These are phyloP conservation scores for Platerodrilus igneus DNA, from an alignment of 2,888 invertebrate species.

Conservation along the genomic window DNA sequence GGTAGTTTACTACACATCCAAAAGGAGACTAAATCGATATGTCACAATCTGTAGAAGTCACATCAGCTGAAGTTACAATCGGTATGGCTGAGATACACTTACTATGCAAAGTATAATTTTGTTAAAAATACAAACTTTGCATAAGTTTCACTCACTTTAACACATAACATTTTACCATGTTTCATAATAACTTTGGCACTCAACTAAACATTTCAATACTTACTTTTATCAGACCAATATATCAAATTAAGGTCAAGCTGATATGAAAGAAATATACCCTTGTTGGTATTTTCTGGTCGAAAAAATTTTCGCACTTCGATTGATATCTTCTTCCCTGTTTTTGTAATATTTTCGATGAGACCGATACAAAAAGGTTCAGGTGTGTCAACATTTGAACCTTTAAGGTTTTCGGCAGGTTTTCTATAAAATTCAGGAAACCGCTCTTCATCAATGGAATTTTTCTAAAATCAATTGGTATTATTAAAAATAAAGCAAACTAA, in stretches of 20 bases:
- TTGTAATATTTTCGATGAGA: conserved; percentile 59
- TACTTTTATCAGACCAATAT: conserved; percentile 74
- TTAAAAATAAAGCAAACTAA: conserved; percentile 1
- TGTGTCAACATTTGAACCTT: conserved; percentile 67
- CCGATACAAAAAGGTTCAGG: conserved; percentile 74
- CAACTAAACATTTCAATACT: too few relatives aligned
- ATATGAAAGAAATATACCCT: conserved; percentile 52
- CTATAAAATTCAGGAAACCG: conserved; percentile 76
- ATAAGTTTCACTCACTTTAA: too few relatives aligned
- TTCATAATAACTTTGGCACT: too few relatives aligned
- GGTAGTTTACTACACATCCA: too few relatives aligned
- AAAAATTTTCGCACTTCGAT: conserved; percentile 66
- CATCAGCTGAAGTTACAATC: too few relatives aligned
- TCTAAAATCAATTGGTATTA: too few relatives aligned
- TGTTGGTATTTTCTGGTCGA: conserved; percentile 71
- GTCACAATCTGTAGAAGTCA: too few relatives aligned
- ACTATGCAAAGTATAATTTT: too few relatives aligned
- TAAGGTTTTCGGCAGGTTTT: conserved; percentile 63
- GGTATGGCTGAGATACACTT: too few relatives aligned
- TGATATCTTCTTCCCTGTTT: conserved; percentile 54
- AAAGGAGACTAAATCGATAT: too few relatives aligned
- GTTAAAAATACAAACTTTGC: too few relatives aligned
- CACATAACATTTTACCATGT: too few relatives aligned
- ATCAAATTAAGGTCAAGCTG: conserved; percentile 67
- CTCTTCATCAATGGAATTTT: conserved; percentile 61